Evolutionary conservation across 2,888 invertebrate species (phyloP), one percentile per base, ranked within the genome.

Genomic region (Synergus gifuensis): DNA sequence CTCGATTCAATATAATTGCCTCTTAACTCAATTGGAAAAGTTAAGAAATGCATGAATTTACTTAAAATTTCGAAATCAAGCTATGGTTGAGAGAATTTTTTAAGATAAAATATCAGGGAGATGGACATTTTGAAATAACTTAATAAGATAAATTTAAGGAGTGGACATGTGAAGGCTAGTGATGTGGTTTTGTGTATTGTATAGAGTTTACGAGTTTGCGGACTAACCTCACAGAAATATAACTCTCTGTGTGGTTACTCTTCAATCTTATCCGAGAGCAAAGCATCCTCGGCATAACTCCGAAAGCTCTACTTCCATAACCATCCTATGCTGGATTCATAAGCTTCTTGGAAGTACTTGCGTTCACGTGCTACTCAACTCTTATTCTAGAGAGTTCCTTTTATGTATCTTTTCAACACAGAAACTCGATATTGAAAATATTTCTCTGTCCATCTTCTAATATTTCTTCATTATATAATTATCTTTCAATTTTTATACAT

Each of bases 161-260:
- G 36, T 73, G 54, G 69, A n/a, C 69, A 22, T 69, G 28, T 46
- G n/a, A 16, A 46, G 46, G 69, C 9, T 46, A 46, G 49, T 49
- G 28, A 69, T 49, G 69, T 36, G 69, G 69, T 49, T 69, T 49
- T 28, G 46, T 69, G 69, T 46, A 69, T 28, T 69, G 69, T 69
- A 49, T 49, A 69, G 28, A 69, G 69, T 86, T 86, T 87, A 88
- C 85, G 87, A 87, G 88, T 86, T 89, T 89, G 88, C 85, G 86
- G 89, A 86, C 86, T 87, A 87, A 88, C 89, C 90, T 88, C 88
- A 88, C 28, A 28, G 88, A 89, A 88, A 87, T 90, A 89, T 90
- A 89, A 89, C 87, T 87, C 87, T 86, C 86, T 82, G 81, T 88
- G 86, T 86, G 86, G 88, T 88, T 86, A 85, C 87, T 87, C 88